These are phyloP conservation scores for Apodemia duryi DNA, from an alignment of 2,888 invertebrate species.

Conservation along the genomic window DNA sequence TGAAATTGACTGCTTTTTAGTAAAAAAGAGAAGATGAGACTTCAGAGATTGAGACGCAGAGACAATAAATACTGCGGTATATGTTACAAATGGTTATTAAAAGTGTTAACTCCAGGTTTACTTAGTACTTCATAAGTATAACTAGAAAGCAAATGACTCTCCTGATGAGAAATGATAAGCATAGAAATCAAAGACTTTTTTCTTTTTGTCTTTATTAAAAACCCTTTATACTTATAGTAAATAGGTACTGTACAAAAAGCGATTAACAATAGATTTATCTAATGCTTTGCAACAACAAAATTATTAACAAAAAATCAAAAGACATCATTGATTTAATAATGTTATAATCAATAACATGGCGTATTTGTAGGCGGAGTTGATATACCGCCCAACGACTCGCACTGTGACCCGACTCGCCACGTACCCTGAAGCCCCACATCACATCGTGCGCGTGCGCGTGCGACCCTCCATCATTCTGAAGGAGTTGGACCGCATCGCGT, in stretches of 20 bases:
- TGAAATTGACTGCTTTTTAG: too few species aligned
- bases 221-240: neutral
- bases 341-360: conserved; percentile 14
- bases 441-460: conserved; percentile 77
- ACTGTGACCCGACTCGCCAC: conserved; percentile 80
- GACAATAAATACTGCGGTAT: too few species aligned
- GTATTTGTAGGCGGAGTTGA: conserved; percentile 63
- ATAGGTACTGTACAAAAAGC: neutral
- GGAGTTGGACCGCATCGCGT: conserved; percentile 84
- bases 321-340: neutral
- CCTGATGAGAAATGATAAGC: too few species aligned
- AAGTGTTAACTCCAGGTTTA: too few species aligned
- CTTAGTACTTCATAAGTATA: too few species aligned
- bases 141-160: too few species aligned
- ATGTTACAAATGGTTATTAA: too few species aligned
- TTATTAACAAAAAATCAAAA: too few species aligned
- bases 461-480: conserved; percentile 83
- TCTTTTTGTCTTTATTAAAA: too few species aligned
- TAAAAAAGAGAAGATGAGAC: too few species aligned
- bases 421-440: conserved; percentile 78
- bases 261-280: neutral
- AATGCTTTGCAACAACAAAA: neutral
- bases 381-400: conserved; percentile 69
- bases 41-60: too few species aligned
- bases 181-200: too few species aligned